These are phyloP conservation scores for Hycleus cichorii DNA, from an alignment of 1,140 invertebrate species.

Conservation along the genomic window DNA sequence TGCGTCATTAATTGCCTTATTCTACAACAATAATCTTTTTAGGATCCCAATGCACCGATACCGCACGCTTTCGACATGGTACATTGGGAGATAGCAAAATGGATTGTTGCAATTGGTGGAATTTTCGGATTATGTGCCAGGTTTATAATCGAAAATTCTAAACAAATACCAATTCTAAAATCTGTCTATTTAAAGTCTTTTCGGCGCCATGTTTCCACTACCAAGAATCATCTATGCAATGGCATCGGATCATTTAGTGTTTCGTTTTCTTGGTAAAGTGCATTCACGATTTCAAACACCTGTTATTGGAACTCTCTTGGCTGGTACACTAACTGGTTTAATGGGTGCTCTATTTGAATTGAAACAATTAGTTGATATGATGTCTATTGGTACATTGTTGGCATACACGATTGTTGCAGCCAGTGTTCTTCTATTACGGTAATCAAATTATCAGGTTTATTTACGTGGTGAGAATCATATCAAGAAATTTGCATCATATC, in stretches of 20 bases:
- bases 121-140: constrained; percentile 64
- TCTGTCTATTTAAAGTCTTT: constrained; percentile 49
- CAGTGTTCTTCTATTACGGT: constrained; percentile 69
- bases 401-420: constrained; percentile 80
- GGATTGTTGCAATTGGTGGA: constrained; percentile 71
- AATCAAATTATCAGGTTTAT: constrained; percentile 17
- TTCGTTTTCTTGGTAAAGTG: constrained; percentile 63
- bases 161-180: constrained; percentile 6
- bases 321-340: constrained; percentile 63
- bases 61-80: constrained; percentile 62
- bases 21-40: constrained; percentile 16
- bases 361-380: constrained; percentile 72
- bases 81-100: constrained; percentile 64
- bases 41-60: constrained; percentile 61
- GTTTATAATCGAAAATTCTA: constrained; percentile 35
- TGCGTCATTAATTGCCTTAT: neutral
- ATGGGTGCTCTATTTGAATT: constrained; percentile 73
- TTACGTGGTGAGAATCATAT: neutral
- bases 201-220: constrained; percentile 80
- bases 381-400: constrained; percentile 80
- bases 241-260: constrained; percentile 76
- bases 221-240: constrained; percentile 82
- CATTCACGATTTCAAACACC: constrained; percentile 69
- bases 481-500: neutral
- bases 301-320: constrained; percentile 67